Base-by-base conservation (phyloP, 1,140 invertebrate species). In the Trichogramma pretiosum region DNA sequence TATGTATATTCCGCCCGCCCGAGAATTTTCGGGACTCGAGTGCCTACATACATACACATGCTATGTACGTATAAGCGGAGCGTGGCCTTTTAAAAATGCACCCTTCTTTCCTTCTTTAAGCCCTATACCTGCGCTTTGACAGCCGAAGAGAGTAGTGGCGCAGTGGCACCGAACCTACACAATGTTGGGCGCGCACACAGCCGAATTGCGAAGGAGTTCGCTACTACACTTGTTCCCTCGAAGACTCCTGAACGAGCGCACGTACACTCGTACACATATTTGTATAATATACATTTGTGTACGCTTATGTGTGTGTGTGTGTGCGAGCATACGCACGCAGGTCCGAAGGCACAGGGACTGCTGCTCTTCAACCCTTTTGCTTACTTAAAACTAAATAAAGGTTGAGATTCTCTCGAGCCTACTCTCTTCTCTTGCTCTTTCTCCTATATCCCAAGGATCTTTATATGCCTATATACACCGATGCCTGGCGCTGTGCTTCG, bases 381-480 rank as follows among this genome's bases (percentile, higher is more conserved):
- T 62, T 57, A 63, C 65, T 70, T 61, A 62, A 67, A 65, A 63
- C 59, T 57, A 57, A 68, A 64, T 62, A 65, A 68, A 67, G 64
- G 58, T 65, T 63, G 60, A 65, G 62, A 65, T 67, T 65, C 64
- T 52, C 32, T 58, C 53, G 48, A 62, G 53, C 46, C 33, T 43
- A 37, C 49, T 39, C 40, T 36, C 46, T 49, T 17, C n/a, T 10
- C 24, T 28, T 11, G 24, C 24, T 28, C 24, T n/a, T n/a, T n/a
- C n/a, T n/a, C n/a, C n/a, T n/a, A n/a, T n/a, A n/a, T n/a, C n/a
- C n/a, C n/a, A n/a, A n/a, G n/a, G n/a, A n/a, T n/a, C n/a, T n/a
- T n/a, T n/a, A n/a, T n/a, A n/a, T n/a, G n/a, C n/a, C n/a, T n/a
- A n/a, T n/a, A n/a, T n/a, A n/a, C n/a, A n/a, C n/a, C n/a, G n/a